Conservation (phyloP, 1,140 invertebrate genomes). For the Periplaneta americana region DNA sequence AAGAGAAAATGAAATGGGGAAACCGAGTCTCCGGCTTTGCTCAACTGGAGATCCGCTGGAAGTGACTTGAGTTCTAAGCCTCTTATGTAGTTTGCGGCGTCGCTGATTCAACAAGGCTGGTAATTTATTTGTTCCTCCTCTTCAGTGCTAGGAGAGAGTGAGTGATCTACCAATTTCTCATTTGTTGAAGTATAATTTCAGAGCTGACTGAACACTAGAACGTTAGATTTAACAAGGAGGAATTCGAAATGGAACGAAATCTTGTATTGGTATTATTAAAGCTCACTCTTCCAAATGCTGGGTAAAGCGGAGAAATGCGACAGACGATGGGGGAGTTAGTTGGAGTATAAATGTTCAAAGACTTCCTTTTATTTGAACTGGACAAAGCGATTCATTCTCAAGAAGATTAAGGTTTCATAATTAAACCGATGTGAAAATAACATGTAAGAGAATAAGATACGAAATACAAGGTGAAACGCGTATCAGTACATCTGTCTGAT, state of each 20-base stretch:
- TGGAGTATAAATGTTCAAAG: not conserved
- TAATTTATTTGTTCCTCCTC: not conserved
- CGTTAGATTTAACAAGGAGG: not conserved
- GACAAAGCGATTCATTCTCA: not conserved
- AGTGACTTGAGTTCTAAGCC: not conserved
- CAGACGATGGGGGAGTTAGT: not conserved
- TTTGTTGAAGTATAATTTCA: not conserved
- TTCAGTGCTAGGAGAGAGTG: too few relatives aligned
- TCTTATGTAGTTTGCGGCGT: not conserved
- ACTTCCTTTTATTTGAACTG: not conserved
- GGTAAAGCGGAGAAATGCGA: not conserved
- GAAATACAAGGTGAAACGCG: not conserved
- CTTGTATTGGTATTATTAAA: not conserved
- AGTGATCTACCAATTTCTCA: not conserved
- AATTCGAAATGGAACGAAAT: not conserved
- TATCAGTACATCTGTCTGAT: not conserved
- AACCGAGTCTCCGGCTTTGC: too few relatives aligned
- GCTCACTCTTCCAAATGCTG: not conserved
- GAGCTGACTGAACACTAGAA: not conserved
- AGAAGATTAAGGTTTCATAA: not conserved
- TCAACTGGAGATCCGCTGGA: not conserved
- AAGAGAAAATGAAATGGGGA: too few relatives aligned
- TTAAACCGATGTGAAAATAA: not conserved
- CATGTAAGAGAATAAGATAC: not conserved
- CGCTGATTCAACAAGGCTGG: not conserved